Percentiles rank a stretch among this genome's conserved stretches.
Evolutionary conservation across 2,113 vertebrate species (phyloP).

Genomic region (Sigmodon hispidus): DNA sequence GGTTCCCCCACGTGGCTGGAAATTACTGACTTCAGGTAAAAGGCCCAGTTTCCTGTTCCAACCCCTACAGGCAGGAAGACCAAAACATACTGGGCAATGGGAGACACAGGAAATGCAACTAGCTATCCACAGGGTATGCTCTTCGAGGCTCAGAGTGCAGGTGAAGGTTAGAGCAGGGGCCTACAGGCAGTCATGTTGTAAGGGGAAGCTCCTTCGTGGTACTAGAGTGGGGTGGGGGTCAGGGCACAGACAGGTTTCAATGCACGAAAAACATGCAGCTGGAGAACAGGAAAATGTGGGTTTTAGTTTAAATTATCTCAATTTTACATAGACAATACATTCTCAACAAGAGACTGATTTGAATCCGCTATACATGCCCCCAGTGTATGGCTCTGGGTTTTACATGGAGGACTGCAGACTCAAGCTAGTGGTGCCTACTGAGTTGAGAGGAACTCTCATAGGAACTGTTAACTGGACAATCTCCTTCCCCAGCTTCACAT

Average conservation of each 20-base stretch:
- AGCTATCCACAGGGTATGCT: too few relatives aligned
- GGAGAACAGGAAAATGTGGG: not conserved
- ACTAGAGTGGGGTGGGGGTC: too few relatives aligned
- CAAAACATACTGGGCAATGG: too few relatives aligned
- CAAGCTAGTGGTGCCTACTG: not conserved
- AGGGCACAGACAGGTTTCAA: not conserved
- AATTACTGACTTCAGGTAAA: too few relatives aligned
- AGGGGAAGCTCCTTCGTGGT: not conserved
- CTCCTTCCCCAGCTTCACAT: not conserved
- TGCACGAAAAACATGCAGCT: not conserved
- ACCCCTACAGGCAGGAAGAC: too few relatives aligned
- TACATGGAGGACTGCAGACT: not conserved
- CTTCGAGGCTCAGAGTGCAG: too few relatives aligned
- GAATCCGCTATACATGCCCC: not conserved
- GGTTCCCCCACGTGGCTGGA: too few relatives aligned
- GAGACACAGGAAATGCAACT: too few relatives aligned
- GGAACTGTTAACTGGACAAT: conserved; percentile 48
- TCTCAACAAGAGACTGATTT: not conserved
- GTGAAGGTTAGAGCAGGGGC: too few relatives aligned
- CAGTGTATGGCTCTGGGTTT: not conserved
- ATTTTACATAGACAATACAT: not conserved
- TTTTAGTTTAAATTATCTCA: not conserved
- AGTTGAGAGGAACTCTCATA: conserved; percentile 5
- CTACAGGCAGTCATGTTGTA: too few relatives aligned
- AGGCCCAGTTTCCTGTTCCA: too few relatives aligned